These are phyloP conservation scores for Acipenser ruthenus DNA, from an alignment of 2,797 vertebrate genomes.

Conservation along the genomic window DNA sequence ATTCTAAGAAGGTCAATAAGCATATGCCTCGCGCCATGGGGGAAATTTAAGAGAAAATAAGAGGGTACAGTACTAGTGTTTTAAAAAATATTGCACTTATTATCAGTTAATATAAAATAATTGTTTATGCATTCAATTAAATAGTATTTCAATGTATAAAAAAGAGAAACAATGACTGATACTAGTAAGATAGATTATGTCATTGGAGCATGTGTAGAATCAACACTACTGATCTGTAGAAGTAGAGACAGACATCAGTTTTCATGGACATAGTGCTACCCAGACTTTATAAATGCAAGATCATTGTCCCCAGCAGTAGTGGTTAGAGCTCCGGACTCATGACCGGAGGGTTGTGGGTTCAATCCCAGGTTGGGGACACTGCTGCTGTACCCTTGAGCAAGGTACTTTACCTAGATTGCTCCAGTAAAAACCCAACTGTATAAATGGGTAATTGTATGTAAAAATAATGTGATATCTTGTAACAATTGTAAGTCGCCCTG, in stretches of 20 bases:
- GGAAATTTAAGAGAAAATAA: not conserved
- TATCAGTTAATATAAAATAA: too few relatives aligned
- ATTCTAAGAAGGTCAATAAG: not conserved
- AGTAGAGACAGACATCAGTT: not conserved
- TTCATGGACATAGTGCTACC: not conserved
- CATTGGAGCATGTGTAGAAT: not conserved
- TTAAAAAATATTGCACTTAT: not conserved
- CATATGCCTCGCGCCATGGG: not conserved
- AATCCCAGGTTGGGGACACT: too few relatives aligned
- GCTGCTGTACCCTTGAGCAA: too few relatives aligned
- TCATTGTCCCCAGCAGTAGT: not conserved
- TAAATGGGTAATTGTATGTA: too few relatives aligned
- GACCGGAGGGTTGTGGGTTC: too few relatives aligned
- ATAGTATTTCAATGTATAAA: not conserved
- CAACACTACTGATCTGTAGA: not conserved
- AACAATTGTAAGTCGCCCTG: too few relatives aligned
- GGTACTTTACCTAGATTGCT: too few relatives aligned
- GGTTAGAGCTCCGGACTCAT: too few relatives aligned
- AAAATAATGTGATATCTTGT: too few relatives aligned
- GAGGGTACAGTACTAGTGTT: not conserved
- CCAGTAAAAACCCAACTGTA: too few relatives aligned
- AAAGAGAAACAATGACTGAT: not conserved
- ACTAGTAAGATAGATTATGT: not conserved
- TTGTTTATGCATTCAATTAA: too few relatives aligned
- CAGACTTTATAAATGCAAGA: not conserved